These are phyloP conservation scores for Melanchra persicariae DNA, from an alignment of 2,888 invertebrate species.

Conservation along the genomic window DNA sequence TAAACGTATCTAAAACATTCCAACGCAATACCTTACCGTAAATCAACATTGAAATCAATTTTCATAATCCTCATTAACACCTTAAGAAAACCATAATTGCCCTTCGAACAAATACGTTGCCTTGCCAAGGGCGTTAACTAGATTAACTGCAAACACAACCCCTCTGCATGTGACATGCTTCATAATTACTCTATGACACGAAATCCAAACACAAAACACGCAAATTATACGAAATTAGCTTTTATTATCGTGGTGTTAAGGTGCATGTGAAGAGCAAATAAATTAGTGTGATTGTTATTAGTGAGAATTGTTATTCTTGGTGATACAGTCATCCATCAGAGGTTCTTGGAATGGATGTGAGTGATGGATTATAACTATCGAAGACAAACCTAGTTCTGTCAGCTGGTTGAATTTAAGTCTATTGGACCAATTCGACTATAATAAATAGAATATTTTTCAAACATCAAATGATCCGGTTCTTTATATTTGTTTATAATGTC, in stretches of 20 bases:
- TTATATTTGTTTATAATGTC: too few species aligned
- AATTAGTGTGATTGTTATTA: slow-evolving; percentile 19
- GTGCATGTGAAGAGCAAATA: slow-evolving; percentile 32
- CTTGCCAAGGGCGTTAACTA: slow-evolving; percentile 51
- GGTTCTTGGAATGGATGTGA: slow-evolving; percentile 50
- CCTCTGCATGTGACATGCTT: slow-evolving; percentile 42
- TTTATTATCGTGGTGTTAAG: slow-evolving; percentile 27
- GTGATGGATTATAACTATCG: slow-evolving; percentile 34
- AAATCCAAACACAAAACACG: slow-evolving; percentile 26
- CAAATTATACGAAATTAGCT: slow-evolving; percentile 28
- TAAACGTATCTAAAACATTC: neutral
- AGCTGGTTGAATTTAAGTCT: slow-evolving; percentile 2
- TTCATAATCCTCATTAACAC: slow-evolving; percentile 33
- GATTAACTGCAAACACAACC: slow-evolving; percentile 51
- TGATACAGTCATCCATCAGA: slow-evolving; percentile 40
- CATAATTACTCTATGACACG: slow-evolving; percentile 57
- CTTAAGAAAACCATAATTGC: slow-evolving; percentile 24
- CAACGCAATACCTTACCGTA: neutral
- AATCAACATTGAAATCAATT: slow-evolving; percentile 24
- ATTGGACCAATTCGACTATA: neutral
- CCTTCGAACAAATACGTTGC: slow-evolving; percentile 32
- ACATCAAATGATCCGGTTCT: neutral
- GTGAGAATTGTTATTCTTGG: slow-evolving; percentile 41
- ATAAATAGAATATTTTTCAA: neutral
- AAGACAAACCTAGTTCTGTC: neutral